These are phyloP conservation scores for Nomada flava DNA, from an alignment of 2,888 invertebrate genomes.

Conservation along the genomic window DNA sequence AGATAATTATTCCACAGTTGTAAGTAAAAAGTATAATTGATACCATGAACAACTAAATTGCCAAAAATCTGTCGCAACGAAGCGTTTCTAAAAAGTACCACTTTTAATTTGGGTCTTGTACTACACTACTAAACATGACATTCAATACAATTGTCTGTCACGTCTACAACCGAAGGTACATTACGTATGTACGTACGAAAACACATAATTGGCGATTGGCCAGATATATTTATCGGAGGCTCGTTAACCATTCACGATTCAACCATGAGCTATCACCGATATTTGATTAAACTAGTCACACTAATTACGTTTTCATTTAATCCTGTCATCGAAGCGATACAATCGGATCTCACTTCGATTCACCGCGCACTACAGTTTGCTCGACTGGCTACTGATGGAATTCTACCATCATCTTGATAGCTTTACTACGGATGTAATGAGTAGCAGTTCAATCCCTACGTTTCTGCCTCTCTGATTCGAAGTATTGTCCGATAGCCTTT, in stretches of 20 bases:
- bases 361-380: conserved; percentile 7
- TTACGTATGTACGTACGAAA: conserved; percentile 9
- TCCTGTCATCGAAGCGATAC: conserved; percentile 51
- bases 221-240: conserved; percentile 49
- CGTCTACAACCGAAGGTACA: too few species aligned
- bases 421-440: neutral
- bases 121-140: too few species aligned
- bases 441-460: neutral
- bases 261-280: conserved; percentile 43
- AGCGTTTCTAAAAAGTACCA: too few species aligned
- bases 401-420: conserved; percentile 23
- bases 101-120: too few species aligned
- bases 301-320: conserved; percentile 72
- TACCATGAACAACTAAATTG: too few species aligned
- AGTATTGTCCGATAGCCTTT: too few species aligned
- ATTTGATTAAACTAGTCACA: conserved; percentile 57
- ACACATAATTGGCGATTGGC: conserved; percentile 35
- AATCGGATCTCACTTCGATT: conserved; percentile 43
- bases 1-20: too few species aligned
- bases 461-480: neutral
- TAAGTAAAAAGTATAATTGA: too few species aligned
- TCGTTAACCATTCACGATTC: conserved; percentile 44
- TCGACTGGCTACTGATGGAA: conserved; percentile 30
- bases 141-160: too few species aligned
- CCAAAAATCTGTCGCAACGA: too few species aligned